phyloP scores from a whole-genome alignment of 2,888 invertebrate species.

The Amiota mariae region DNA sequence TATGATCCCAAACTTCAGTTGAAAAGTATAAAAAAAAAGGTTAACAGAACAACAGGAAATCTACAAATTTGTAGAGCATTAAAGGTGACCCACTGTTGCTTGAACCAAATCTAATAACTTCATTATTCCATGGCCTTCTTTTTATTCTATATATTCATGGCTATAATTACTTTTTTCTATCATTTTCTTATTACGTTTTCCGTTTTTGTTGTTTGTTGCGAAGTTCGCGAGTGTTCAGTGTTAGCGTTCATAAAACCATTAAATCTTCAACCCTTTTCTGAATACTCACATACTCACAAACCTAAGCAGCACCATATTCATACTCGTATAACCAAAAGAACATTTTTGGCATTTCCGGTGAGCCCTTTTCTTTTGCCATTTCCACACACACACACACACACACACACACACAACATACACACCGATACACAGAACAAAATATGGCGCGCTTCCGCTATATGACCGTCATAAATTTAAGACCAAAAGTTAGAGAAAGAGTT shows the following conservation, averaged over 20 bases:
- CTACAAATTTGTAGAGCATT: no score
- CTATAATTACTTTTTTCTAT: no score
- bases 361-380: background rate
- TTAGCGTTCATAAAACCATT: slow-evolving; percentile 62
- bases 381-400: slow-evolving; percentile 29
- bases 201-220: no score
- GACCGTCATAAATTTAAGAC: slow-evolving; percentile 58
- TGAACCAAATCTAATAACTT: no score
- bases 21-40: no score
- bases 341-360: slow-evolving; percentile 36
- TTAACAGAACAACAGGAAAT: no score
- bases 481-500: background rate
- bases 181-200: no score
- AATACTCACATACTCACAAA: background rate
- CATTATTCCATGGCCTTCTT: no score
- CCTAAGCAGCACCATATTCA: no score
- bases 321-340: background rate
- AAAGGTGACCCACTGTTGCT: no score
- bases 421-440: slow-evolving; percentile 34
- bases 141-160: no score
- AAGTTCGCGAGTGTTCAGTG: background rate
- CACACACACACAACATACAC: background rate
- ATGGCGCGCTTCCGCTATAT: slow-evolving; percentile 41
- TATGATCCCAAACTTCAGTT: no score
- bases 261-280: slow-evolving; percentile 57